A percentile compares a stretch with the other conserved stretches of the same genome.
Evolutionary conservation across 2,113 vertebrate genomes (phyloP).

Genomic region (Nothoprocta pentlandii): DNA sequence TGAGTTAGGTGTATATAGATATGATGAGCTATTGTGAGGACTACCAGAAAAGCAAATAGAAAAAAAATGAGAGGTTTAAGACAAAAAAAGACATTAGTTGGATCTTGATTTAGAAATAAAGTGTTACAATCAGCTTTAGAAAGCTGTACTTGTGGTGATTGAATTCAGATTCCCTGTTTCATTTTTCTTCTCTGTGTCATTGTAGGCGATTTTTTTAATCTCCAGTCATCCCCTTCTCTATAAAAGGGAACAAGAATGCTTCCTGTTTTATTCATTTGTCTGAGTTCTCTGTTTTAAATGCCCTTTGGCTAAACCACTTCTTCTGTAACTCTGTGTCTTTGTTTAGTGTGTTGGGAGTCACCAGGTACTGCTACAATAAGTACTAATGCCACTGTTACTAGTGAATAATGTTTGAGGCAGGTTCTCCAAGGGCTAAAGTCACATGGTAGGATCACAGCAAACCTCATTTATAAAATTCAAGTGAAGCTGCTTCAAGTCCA

Average conservation of each 20-base stretch:
- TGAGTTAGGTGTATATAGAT: not conserved
- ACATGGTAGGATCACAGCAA: constrained; percentile 9
- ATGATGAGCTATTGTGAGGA: not conserved
- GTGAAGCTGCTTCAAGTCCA: constrained; percentile 81
- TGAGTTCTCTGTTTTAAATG: not conserved
- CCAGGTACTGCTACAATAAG: not conserved
- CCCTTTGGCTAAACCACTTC: not conserved
- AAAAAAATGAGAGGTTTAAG: not conserved
- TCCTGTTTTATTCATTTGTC: not conserved
- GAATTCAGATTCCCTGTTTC: not conserved
- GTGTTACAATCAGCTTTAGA: not conserved
- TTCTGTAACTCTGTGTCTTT: not conserved
- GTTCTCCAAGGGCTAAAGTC: not conserved
- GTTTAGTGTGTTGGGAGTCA: not conserved
- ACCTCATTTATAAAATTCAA: constrained; percentile 52
- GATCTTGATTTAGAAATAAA: not conserved
- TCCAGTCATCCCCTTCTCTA: not conserved
- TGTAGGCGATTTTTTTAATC: not conserved
- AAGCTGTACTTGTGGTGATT: not conserved
- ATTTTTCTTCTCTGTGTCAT: not conserved
- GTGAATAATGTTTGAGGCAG: not conserved
- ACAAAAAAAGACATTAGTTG: not conserved
- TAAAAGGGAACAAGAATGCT: not conserved
- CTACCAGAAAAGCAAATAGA: not conserved
- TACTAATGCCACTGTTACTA: not conserved